Percentiles rank a stretch among this genome's conserved stretches.
Conservation (phyloP, 2,797 vertebrate genomes). For the Cossypha polioptera region DNA sequence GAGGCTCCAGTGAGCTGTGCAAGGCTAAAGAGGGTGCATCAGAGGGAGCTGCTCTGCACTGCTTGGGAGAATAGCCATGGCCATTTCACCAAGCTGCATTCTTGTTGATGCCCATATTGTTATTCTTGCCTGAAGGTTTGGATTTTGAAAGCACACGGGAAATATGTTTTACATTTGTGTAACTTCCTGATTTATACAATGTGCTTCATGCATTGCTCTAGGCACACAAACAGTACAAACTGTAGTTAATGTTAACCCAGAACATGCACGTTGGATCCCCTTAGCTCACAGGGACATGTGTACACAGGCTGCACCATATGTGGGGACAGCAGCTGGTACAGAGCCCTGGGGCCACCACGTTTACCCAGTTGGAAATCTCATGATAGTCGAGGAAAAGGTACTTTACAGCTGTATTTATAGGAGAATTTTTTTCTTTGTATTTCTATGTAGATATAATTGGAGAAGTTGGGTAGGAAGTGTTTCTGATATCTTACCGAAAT, state of each 20-base stretch:
- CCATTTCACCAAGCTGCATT: not conserved
- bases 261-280: not conserved
- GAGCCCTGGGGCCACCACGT: not conserved
- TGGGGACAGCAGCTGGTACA: slow-evolving; percentile 17
- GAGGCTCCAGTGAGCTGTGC: not conserved
- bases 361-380: not conserved
- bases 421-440: not conserved
- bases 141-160: slow-evolving; percentile 6
- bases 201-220: not conserved
- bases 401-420: not conserved
- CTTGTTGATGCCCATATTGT: not conserved
- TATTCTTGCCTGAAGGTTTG: slow-evolving; percentile 36
- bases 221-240: slow-evolving; percentile 1
- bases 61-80: not conserved
- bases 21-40: not conserved
- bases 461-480: not conserved
- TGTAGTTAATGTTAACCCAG: slow-evolving; percentile 17
- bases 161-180: slow-evolving; percentile 16
- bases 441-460: not conserved
- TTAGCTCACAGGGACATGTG: not conserved
- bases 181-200: slow-evolving; percentile 3
- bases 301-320: not conserved
- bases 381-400: not conserved
- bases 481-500: not conserved
- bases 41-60: not conserved